Percentiles rank a stretch among this genome's conserved stretches.
Evolutionary conservation across 1,140 invertebrate species (phyloP).

Genomic region (Dendrolimus punctatus): DNA sequence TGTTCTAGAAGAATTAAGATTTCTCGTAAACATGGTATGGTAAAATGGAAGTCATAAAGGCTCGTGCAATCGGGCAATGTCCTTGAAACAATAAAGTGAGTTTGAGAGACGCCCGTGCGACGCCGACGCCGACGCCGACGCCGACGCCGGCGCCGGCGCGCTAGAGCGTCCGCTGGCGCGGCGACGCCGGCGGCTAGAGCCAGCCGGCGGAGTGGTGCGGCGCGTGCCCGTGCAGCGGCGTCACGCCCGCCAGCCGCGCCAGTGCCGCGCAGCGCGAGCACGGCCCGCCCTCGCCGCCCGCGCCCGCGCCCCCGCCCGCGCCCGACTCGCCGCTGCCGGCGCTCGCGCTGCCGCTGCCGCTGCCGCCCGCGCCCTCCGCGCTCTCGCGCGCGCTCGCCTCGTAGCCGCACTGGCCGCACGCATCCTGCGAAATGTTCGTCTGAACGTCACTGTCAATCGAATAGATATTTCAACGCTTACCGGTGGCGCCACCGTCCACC

Average conservation of each 20-base stretch:
- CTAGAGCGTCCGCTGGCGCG: neutral
- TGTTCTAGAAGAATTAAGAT: too few relatives aligned
- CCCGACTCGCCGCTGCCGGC: slow-evolving; percentile 5
- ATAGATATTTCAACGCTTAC: too few relatives aligned
- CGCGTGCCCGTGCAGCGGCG: slow-evolving; percentile 58
- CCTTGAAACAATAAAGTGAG: neutral
- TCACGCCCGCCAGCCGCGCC: slow-evolving; percentile 53
- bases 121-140: neutral
- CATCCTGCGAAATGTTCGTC: neutral
- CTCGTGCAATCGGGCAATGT: too few relatives aligned
- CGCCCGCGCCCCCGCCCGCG: slow-evolving; percentile 11
- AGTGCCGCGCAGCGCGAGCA: slow-evolving; percentile 49
- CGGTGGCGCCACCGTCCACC: too few relatives aligned
- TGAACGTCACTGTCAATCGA: too few relatives aligned
- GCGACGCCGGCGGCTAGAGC: slow-evolving; percentile 32
- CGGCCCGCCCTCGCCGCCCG: slow-evolving; percentile 8
- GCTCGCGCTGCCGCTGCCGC: slow-evolving; percentile 16
- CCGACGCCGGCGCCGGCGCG: neutral
- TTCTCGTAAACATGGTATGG: too few relatives aligned
- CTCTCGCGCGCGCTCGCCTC: slow-evolving; percentile 3
- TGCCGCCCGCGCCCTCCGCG: slow-evolving; percentile 11
- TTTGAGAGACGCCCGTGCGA: neutral
- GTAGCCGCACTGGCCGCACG: slow-evolving; percentile 5
- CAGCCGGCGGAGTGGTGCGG: slow-evolving; percentile 62
- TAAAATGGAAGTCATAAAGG: too few relatives aligned